A percentile compares a stretch with the other conserved stretches of the same genome.
Evolutionary conservation across 2,888 invertebrate genomes (phyloP).

Genomic region (Drosophila pullipes): DNA sequence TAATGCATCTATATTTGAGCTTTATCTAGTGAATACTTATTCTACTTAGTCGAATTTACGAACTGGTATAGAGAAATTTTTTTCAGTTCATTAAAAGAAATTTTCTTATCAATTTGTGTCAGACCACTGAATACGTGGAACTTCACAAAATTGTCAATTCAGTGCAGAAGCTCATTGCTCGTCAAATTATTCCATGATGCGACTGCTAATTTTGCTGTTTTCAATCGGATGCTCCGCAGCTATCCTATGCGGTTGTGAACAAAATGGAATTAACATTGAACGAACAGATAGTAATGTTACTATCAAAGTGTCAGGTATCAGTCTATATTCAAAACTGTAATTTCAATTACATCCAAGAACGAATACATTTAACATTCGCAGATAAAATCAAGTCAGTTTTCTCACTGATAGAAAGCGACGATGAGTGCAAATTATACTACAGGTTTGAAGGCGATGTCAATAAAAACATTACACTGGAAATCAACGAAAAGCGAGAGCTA

Average conservation of each 20-base stretch:
- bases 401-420: slow-evolving; percentile 6
- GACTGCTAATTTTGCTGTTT: background rate
- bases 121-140: too few species aligned
- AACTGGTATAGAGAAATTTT: too few species aligned
- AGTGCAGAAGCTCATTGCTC: too few species aligned
- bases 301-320: slow-evolving; percentile 5
- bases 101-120: too few species aligned
- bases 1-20: too few species aligned
- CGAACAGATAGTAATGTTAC: background rate
- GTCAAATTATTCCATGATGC: background rate
- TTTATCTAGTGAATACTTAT: too few species aligned
- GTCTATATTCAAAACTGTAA: background rate
- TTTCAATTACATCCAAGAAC: background rate
- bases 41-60: too few species aligned
- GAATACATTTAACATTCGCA: background rate
- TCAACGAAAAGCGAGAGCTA: background rate
- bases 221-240: slow-evolving; percentile 1
- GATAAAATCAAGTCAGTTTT: slow-evolving; percentile 25
- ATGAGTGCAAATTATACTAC: slow-evolving; percentile 7
- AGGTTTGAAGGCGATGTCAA: background rate
- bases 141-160: too few species aligned
- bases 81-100: too few species aligned
- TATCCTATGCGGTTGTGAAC: background rate
- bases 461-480: slow-evolving; percentile 1
- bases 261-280: background rate